Evolutionary conservation across 2,113 vertebrate genomes (phyloP).

Genomic region (Burhinus oedicnemus): DNA sequence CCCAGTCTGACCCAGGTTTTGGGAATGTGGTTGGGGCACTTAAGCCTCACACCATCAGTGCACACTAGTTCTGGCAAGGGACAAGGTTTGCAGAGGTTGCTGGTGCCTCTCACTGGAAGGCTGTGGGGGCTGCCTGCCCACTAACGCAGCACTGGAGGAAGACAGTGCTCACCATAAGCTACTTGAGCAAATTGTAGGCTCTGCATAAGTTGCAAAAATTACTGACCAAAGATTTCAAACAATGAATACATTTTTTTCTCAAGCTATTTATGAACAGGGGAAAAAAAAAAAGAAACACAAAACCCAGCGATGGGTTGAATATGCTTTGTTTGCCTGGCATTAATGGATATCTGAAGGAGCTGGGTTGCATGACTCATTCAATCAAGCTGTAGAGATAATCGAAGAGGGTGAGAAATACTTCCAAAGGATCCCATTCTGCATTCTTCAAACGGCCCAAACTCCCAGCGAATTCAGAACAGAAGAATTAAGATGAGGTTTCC

Average conservation of each 20-base stretch:
- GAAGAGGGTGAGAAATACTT: neutral
- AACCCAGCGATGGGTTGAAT: neutral
- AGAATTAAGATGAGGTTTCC: constrained; percentile 1
- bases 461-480: neutral
- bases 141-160: neutral
- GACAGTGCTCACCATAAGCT: neutral
- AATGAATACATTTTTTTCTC: neutral
- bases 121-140: neutral
- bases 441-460: neutral
- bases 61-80: neutral
- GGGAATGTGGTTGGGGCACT: neutral
- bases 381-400: neutral
- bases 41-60: neutral
- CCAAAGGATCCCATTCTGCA: neutral
- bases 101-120: neutral
- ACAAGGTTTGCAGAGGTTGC: neutral
- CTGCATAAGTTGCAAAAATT: neutral
- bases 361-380: neutral
- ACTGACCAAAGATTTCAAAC: neutral
- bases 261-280: neutral
- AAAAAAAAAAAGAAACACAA: neutral
- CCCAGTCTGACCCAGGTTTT: neutral
- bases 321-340: neutral
- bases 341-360: constrained; percentile 3
- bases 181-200: neutral